phyloP scores from a whole-genome alignment of 2,113 vertebrate species.

The Piprites chloris region DNA sequence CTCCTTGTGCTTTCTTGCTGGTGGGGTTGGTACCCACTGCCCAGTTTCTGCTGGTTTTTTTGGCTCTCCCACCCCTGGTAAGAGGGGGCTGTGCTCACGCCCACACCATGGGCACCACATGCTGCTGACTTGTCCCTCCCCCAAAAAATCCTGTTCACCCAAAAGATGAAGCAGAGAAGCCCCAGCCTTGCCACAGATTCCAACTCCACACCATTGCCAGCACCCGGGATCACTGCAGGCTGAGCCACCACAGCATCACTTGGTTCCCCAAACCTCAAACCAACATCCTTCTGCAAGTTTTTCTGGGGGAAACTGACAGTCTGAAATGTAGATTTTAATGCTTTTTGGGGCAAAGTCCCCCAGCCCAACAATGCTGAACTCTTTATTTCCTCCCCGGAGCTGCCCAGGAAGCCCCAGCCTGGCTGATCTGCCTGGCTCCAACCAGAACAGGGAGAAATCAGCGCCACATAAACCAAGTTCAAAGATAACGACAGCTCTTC shows the following conservation, averaged over 20 bases:
- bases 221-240: fast-evolving
- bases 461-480: neutral
- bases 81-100: neutral
- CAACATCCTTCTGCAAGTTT: neutral
- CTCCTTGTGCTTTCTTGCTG: neutral
- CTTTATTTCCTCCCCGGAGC: neutral
- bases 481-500: neutral
- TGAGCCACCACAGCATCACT: neutral
- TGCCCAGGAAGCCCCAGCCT: neutral
- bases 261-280: neutral
- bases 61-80: neutral
- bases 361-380: neutral
- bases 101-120: neutral
- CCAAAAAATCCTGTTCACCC: neutral
- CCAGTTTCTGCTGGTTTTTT: neutral
- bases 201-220: neutral
- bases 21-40: neutral
- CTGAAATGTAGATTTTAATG: neutral
- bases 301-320: fast-evolving
- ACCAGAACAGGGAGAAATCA: neutral
- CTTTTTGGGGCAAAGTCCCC: neutral
- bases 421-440: neutral
- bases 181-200: neutral
- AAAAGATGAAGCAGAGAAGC: neutral
- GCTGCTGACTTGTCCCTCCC: neutral